Conservation (phyloP, 2,888 invertebrate genomes). For the Volucella inflata region DNA sequence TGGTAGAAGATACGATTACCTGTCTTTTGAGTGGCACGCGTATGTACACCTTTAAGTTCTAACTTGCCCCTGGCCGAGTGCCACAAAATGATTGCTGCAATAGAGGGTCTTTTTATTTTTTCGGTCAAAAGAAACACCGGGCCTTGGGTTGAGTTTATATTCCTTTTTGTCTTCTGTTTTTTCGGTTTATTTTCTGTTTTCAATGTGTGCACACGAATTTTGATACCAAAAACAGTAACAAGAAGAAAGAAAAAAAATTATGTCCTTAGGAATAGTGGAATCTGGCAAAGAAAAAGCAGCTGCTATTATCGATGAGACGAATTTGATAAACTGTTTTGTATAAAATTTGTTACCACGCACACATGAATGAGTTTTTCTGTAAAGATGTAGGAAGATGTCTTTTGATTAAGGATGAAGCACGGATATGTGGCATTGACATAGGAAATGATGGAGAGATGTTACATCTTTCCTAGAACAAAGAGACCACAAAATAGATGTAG, state of each 20-base stretch:
- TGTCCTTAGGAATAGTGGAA: slow-evolving; percentile 55
- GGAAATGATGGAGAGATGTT: background rate
- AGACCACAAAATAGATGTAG: background rate
- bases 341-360: slow-evolving; percentile 21
- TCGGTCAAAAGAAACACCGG: slow-evolving; percentile 62
- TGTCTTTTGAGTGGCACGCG: slow-evolving; percentile 63
- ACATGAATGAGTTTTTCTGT: background rate
- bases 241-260: slow-evolving; percentile 25
- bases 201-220: slow-evolving; percentile 10
- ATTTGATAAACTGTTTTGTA: slow-evolving; percentile 69
- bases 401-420: slow-evolving; percentile 17
- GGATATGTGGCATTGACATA: slow-evolving; percentile 13
- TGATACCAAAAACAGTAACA: slow-evolving; percentile 30
- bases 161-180: too few species aligned
- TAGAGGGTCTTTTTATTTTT: slow-evolving; percentile 44
- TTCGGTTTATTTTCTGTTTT: slow-evolving; percentile 35
- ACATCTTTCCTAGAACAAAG: slow-evolving; percentile 27
- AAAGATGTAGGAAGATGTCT: slow-evolving; percentile 19
- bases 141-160: slow-evolving; percentile 52
- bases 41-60: slow-evolving; percentile 36
- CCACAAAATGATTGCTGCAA: slow-evolving; percentile 56
- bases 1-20: slow-evolving; percentile 9
- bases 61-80: slow-evolving; percentile 52
- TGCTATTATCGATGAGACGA: slow-evolving; percentile 66
- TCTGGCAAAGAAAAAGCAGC: slow-evolving; percentile 52